Base-by-base conservation (phyloP, 2,888 invertebrate genomes). In the Mongoloraphidia duomilia region DNA sequence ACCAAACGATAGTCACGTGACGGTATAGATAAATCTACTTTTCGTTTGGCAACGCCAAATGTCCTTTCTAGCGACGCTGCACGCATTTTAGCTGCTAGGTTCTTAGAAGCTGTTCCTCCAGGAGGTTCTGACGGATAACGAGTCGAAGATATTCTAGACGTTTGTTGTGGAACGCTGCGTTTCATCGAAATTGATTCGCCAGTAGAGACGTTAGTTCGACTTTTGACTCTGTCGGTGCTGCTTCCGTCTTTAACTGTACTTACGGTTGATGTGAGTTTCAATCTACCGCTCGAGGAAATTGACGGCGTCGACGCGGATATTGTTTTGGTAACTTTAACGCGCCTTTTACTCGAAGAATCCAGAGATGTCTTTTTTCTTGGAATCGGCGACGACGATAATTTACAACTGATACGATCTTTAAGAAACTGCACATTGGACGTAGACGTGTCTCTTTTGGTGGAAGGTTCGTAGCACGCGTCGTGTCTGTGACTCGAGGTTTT, bases 381-480 rank as follows among this genome's bases (percentile, higher is more conserved):
- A n/a, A 51, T 52, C 3, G 53, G 17, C 5, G 51, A 58, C 2
- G 65, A 64, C 2, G 71, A 71, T 36, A 80, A 62, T 59, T 78
- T 80, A 52, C 72, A 69, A 51, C 73, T 75, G 50, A 82, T 72
- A 67, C 77, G 76, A 49, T 82, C 77, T 59, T 74, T 74, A 1
- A 80, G 61, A 58, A 73, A 76, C 55, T 77, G 75, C 0, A 81
- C 75, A 59, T 78, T 81, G 1, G 77, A 65, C 34, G 65, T 63
- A 9, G 68, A 63, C 12, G 63, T 58, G n/a, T 63, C 59, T 26
- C 9, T 42, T 42, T 42, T 34, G 8, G 36, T 33, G 12, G 33
- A 10, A 17, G 46, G 37, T 26, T 37, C 61, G 56, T 75, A 74
- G 49, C 75, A 75, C 53, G 73, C 71, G 52, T 72, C 70, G 59